phyloP scores from a whole-genome alignment of 2,888 invertebrate species.

The Magallana nippona region DNA sequence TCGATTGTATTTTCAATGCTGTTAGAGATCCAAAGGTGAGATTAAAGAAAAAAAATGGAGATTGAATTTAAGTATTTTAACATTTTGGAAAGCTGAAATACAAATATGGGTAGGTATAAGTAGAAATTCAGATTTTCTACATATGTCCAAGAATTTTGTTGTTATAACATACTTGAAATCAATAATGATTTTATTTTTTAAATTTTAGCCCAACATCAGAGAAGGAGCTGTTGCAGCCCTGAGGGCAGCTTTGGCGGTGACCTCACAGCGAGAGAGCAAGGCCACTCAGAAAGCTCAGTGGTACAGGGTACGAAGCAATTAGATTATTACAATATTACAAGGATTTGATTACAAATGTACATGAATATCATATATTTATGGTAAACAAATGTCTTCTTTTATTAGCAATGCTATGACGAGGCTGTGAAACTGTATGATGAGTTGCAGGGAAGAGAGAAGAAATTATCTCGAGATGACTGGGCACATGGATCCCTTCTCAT shows the following conservation, averaged over 20 bases:
- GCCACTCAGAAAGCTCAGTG: slow-evolving; percentile 93
- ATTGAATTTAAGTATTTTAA: neutral
- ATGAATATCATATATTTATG: neutral
- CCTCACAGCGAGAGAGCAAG: slow-evolving; percentile 96
- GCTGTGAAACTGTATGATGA: slow-evolving; percentile 90
- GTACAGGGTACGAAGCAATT: slow-evolving; percentile 81
- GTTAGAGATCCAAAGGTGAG: slow-evolving; percentile 90
- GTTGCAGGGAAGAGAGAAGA: slow-evolving; percentile 84
- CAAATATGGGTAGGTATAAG: neutral
- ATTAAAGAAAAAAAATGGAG: neutral
- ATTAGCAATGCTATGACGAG: slow-evolving; percentile 93
- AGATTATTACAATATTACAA: too few species aligned
- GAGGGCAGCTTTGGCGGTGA: slow-evolving; percentile 95
- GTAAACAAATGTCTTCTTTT: neutral
- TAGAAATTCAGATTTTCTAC: too few species aligned
- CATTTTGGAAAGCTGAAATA: neutral
- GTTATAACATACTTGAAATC: neutral
- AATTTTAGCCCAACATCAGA: slow-evolving; percentile 86
- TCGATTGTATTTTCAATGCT: slow-evolving; percentile 95
- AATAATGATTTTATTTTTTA: neutral
- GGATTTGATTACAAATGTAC: neutral
- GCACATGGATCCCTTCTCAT: slow-evolving; percentile 95
- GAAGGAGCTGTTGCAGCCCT: slow-evolving; percentile 96
- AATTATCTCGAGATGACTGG: slow-evolving; percentile 89
- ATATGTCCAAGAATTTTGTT: too few species aligned